Evolutionary conservation across 2,888 invertebrate genomes (phyloP), one percentile per base, ranked within the genome.

Genomic region (Dione juno): DNA sequence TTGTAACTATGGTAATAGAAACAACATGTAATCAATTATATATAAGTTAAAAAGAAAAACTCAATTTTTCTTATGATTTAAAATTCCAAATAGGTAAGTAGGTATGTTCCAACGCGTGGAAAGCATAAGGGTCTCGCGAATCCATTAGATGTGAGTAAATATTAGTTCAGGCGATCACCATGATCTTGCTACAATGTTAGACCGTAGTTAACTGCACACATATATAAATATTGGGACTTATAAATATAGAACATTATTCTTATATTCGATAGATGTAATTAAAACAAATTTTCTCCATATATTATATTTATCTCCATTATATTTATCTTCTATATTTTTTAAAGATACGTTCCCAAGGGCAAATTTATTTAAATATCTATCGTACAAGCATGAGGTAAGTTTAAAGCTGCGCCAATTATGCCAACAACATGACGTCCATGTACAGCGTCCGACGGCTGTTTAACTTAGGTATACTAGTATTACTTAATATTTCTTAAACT

Each of bases 101-200:
- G 41, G 43, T 28, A 28, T 28, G 5, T 64, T 50, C 35, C 37
- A 64, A 43, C 43, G 41, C 52, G 45, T 16, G 53, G 43, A 67
- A 40, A 52, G 35, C 53, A 21, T 16, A 16, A 54, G 70, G 63
- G 67, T 67, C 54, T 67, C 80, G 83, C 84, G 75, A 83, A 83
- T 81, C 85, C 86, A 87, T 87, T 87, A 87, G 86, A 77, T 75
- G 80, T 77, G 66, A 66, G 81, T 81, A 80, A 87, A 87, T 86
- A 86, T 86, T 87, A 73, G 76, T 79, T 78, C 74, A 70, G 64
- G 74, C 74, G 75, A 69, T 57, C 57, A 59, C 43, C 61, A 53
- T 57, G 71, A 64, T 67, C 71, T 66, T 59, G 59, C 48, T 21
- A 40, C 61, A 63, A 37, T 28, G 58, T 41, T 41, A 21, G 67